phyloP scores from a whole-genome alignment of 37 sponge, comb jelly and placozoan species.

The Hormiphora californensis region DNA sequence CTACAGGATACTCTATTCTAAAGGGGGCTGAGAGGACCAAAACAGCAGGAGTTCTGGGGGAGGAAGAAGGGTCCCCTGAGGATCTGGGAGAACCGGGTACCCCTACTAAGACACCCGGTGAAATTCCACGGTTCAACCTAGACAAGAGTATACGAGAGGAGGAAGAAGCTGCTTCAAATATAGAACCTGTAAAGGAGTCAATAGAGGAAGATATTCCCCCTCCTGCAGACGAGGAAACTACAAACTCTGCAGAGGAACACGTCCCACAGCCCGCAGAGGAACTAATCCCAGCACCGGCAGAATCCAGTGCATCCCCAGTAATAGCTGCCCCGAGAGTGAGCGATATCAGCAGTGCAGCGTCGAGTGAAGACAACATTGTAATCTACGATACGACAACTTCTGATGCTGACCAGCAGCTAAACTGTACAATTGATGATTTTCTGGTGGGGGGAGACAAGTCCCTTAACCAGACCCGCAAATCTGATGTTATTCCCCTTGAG shows the following conservation, averaged over 20 bases:
- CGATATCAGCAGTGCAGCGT: neutral
- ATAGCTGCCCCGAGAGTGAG: neutral
- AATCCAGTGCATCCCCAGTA: neutral
- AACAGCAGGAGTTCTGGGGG: slow-evolving; percentile 27
- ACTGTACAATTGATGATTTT: slow-evolving; percentile 39
- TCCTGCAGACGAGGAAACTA: neutral
- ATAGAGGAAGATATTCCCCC: slow-evolving; percentile 1
- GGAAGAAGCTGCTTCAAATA: neutral
- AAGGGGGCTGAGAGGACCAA: slow-evolving; percentile 23
- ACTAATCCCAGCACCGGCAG: neutral
- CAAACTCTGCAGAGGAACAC: neutral
- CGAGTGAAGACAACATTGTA: slow-evolving; percentile 12
- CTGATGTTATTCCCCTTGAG: slow-evolving; percentile 1
- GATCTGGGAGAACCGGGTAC: neutral
- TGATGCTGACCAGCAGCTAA: neutral
- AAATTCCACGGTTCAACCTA: neutral
- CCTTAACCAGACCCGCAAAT: slow-evolving; percentile 18
- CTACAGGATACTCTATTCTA: slow-evolving; percentile 39
- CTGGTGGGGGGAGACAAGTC: neutral
- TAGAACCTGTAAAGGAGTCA: too few relatives aligned
- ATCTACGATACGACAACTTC: neutral
- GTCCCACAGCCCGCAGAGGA: neutral
- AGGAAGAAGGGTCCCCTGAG: slow-evolving; percentile 2
- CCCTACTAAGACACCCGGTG: neutral
- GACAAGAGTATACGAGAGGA: neutral